These are phyloP conservation scores for Hippocampus kuda DNA, from an alignment of 2,797 vertebrate species.

Conservation along the genomic window DNA sequence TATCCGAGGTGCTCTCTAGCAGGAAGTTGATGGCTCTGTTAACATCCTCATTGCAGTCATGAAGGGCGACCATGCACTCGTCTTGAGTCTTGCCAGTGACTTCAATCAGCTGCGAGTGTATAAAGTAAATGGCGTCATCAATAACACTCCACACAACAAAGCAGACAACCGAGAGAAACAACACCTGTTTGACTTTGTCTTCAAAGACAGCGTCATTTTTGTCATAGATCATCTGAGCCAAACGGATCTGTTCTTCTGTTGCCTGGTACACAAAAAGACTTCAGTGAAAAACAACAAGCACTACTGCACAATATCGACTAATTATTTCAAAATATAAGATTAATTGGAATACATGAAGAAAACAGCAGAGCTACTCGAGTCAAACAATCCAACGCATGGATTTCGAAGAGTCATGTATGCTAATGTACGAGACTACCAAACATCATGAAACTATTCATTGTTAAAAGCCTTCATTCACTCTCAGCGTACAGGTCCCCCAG, in stretches of 20 bases:
- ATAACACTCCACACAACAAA: neutral
- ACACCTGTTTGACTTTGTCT: constrained; percentile 89
- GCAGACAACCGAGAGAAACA: neutral
- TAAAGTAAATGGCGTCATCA: neutral
- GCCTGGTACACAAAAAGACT: constrained; percentile 66
- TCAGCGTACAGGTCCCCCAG: neutral
- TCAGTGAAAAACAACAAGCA: constrained; percentile 8
- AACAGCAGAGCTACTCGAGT: neutral
- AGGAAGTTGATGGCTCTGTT: constrained; percentile 95
- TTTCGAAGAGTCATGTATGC: neutral
- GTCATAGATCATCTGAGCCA: constrained; percentile 94
- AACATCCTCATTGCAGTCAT: constrained; percentile 94
- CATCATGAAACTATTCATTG: neutral
- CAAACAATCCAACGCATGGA: neutral
- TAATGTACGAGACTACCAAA: neutral
- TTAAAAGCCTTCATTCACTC: neutral
- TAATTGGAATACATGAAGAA: neutral
- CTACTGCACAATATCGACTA: neutral
- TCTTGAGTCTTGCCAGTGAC: constrained; percentile 94
- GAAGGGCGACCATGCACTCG: constrained; percentile 92
- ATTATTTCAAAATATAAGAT: neutral
- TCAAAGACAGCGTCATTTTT: constrained; percentile 95
- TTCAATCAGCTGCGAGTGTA: constrained; percentile 79
- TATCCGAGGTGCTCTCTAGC: constrained; percentile 88
- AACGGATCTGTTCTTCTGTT: constrained; percentile 96